These are phyloP conservation scores for Leptothorax acervorum DNA, from an alignment of 2,888 invertebrate genomes.

Conservation along the genomic window DNA sequence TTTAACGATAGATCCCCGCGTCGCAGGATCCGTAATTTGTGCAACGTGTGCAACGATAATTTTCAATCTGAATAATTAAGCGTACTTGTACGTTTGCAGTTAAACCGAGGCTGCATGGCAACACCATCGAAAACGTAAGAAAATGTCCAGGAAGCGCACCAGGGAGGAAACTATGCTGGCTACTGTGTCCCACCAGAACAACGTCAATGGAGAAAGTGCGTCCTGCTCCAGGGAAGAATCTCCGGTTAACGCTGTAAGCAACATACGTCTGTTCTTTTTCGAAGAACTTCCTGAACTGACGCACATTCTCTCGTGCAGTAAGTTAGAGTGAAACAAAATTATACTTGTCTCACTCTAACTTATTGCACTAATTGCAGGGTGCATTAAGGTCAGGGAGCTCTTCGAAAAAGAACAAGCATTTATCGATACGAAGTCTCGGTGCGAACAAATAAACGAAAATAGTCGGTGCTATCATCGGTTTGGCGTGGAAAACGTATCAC, in stretches of 20 bases:
- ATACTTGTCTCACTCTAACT: too few relatives aligned
- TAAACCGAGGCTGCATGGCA: conserved; percentile 61
- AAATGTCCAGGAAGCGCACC: conserved; percentile 81
- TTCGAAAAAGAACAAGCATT: too few relatives aligned
- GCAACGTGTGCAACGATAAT: not conserved
- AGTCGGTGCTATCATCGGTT: not conserved
- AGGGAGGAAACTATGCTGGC: conserved; percentile 76
- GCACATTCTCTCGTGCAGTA: too few relatives aligned
- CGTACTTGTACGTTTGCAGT: conserved; percentile 17
- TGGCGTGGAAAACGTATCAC: not conserved
- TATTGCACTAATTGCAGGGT: too few relatives aligned
- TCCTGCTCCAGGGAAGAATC: conserved; percentile 74
- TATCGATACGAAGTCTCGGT: not conserved
- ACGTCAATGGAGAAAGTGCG: conserved; percentile 76
- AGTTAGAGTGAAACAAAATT: too few relatives aligned
- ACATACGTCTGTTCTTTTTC: not conserved
- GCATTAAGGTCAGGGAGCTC: too few relatives aligned
- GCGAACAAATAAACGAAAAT: not conserved
- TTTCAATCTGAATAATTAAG: not conserved
- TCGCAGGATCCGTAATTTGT: not conserved
- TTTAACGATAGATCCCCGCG: not conserved
- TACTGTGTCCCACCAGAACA: conserved; percentile 61
- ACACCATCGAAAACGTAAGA: conserved; percentile 62
- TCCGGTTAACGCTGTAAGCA: conserved; percentile 76
- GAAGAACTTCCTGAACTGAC: too few relatives aligned